Conservation (phyloP, 2,113 vertebrate genomes). For the Alligator mississippiensis region DNA sequence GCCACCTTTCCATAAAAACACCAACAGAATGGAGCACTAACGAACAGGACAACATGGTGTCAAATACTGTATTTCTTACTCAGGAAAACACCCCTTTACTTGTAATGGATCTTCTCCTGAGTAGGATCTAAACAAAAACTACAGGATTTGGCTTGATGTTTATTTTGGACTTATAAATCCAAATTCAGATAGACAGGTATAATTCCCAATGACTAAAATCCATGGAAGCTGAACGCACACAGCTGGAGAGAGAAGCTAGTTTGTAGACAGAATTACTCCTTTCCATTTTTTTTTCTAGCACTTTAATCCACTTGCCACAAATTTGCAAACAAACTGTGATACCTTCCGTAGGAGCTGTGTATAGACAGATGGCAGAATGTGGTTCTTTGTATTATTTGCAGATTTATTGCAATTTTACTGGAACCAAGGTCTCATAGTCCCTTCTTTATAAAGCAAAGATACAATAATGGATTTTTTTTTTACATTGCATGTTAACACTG, state of each 20-base stretch:
- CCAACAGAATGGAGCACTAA: not conserved
- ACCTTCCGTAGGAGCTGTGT: not conserved
- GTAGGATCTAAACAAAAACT: not conserved
- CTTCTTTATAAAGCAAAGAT: not conserved
- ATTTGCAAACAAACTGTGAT: not conserved
- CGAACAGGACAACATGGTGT: not conserved
- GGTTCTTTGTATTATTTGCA: slow-evolving; percentile 14
- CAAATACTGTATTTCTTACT: not conserved
- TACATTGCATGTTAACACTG: slow-evolving; percentile 14
- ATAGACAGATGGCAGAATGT: slow-evolving; percentile 1
- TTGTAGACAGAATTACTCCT: not conserved
- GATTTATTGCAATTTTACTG: not conserved
- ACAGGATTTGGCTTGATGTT: not conserved
- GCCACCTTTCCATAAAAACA: not conserved
- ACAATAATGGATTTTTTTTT: accelerated
- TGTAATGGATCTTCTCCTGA: not conserved
- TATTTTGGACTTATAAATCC: not conserved
- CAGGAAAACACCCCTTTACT: not conserved
- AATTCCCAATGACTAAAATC: not conserved
- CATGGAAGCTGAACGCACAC: not conserved
- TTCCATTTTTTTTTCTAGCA: not conserved
- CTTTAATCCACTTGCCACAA: not conserved
- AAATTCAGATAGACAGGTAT: not conserved
- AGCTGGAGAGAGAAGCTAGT: not conserved
- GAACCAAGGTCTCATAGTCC: not conserved